Conservation (phyloP, 2,113 vertebrate genomes). For the Castor canadensis region DNA sequence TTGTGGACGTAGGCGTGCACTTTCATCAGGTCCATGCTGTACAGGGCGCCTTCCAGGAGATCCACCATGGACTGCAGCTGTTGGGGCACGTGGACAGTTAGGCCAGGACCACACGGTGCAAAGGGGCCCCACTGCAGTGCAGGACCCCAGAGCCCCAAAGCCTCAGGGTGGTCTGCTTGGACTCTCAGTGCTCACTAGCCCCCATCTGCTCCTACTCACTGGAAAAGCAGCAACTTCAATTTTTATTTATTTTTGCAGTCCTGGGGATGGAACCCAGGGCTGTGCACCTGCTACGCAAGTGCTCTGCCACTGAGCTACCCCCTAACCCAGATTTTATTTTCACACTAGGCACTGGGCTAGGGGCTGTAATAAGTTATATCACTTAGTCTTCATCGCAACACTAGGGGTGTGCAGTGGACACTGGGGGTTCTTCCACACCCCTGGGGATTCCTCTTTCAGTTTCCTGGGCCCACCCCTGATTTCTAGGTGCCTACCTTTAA, state of each 20-base stretch:
- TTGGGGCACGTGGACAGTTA: background rate
- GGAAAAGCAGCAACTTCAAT: background rate
- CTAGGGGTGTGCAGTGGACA: background rate
- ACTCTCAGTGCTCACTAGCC: background rate
- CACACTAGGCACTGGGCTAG: rapidly evolving
- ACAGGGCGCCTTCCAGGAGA: slow-evolving; percentile 94
- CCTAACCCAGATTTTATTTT: background rate
- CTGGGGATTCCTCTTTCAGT: background rate
- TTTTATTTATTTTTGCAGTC: background rate
- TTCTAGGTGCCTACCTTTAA: background rate
- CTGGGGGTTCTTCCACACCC: background rate
- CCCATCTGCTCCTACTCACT: background rate
- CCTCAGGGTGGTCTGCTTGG: background rate
- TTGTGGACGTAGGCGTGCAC: slow-evolving; percentile 96
- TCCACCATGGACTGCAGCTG: slow-evolving; percentile 98
- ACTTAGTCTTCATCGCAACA: background rate
- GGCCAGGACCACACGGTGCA: background rate
- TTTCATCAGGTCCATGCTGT: slow-evolving; percentile 98
- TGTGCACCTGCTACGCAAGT: background rate
- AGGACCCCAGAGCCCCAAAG: background rate
- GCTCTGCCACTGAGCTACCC: background rate
- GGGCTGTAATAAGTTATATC: background rate
- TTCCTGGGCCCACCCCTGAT: background rate
- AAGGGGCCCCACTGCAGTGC: background rate
- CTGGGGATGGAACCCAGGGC: background rate